Evolutionary conservation across 2,888 invertebrate species (phyloP), one percentile per base, ranked within the genome.

Genomic region (Galerucella calmariensis): DNA sequence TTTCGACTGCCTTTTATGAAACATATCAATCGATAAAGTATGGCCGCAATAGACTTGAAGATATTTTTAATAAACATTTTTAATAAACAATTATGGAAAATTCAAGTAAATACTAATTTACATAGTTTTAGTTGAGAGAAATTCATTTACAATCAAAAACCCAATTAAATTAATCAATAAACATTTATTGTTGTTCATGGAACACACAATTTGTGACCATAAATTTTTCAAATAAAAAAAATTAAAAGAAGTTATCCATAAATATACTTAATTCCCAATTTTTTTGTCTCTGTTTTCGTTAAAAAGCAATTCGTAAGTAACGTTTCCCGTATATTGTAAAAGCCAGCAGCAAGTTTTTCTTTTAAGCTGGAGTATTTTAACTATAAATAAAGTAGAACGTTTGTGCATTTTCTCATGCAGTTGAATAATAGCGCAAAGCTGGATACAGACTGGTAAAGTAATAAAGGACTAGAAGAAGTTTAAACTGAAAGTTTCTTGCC

Each of bases 321-420:
- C 81, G 80, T 82, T 78, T 79, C 79, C 81, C 84, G 82, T 84
- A 84, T 83, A 83, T 85, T 82, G 72, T 78, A 68, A 70, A 72
- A 76, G 66, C 58, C 72, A 79, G 79, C 79, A 78, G 65, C 79
- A 81, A 83, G 79, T 82, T 84, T 77, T 83, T 81, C 81, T 80
- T 80, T 79, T 79, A 79, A 81, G 80, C 81, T 83, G 81, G 83
- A 84, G 82, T 83, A 84, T 84, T 84, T 82, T 77, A 79, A 79
- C 78, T 80, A 77, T 85, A 85, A 85, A 85, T 85, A 81, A 81
- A 79, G 78, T 77, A 78, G 80, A 82, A 82, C 80, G 81, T 81
- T 82, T 83, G 63, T 65, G 84, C 84, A 85, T 84, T 85, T 85
- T 84, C 85, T 83, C 83, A 82, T 83, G 81, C 83, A 81, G 77